Evolutionary conservation across 2,113 vertebrate genomes (phyloP).

Genomic region (Thamnophis sirtalis): DNA sequence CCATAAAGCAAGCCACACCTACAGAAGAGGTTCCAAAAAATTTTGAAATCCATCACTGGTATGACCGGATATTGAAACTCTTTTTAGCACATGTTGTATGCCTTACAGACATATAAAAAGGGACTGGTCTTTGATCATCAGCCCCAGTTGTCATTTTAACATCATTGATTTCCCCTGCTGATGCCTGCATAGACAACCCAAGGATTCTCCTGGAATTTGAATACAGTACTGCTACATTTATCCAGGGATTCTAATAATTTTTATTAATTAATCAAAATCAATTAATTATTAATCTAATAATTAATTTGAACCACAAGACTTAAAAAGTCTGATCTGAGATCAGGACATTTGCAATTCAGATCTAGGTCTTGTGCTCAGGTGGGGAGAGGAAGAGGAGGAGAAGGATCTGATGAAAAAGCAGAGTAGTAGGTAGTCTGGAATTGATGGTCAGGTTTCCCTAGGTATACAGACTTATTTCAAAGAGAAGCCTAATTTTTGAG

Average conservation of each 20-base stretch:
- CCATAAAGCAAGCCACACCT: too few relatives aligned
- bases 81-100: background rate
- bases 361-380: background rate
- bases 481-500: background rate
- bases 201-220: background rate
- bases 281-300: background rate
- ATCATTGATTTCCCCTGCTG: background rate
- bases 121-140: background rate
- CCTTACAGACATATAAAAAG: background rate
- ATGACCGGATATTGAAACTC: background rate
- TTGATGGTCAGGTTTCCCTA: background rate
- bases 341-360: background rate
- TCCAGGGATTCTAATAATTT: background rate
- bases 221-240: background rate
- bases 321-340: background rate
- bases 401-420: background rate
- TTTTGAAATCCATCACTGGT: too few relatives aligned
- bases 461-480: background rate
- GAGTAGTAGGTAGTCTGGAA: background rate
- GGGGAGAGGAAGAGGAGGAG: too few relatives aligned
- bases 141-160: background rate
- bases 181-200: background rate
- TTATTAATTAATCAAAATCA: too few relatives aligned
- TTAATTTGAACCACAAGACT: background rate
- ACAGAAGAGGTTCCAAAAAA: too few relatives aligned